Base-by-base conservation (phyloP, 2,113 vertebrate genomes). In the Colius striatus region DNA sequence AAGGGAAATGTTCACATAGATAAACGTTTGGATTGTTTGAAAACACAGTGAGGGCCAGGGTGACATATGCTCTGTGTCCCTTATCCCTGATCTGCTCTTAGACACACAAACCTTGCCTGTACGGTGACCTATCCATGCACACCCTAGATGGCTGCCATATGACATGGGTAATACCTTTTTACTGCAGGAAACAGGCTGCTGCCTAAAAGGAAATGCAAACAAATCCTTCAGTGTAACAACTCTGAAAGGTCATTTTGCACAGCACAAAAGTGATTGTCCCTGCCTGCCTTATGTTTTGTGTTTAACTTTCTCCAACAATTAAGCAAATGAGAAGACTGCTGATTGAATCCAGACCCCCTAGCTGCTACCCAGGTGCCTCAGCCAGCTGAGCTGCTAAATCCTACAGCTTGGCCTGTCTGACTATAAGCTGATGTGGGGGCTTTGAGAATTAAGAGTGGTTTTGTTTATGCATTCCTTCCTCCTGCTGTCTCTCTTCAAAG, bases 351-450 rank as follows among this genome's bases (percentile, higher is more conserved):
- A 96, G 92, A 79, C 88, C 84, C 87, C 80, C 14, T 34, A 93
- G 87, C 84, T 76, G 80, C 83, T 93, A 76, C 87, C 92, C 93
- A 97, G 95, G 96, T 97, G 95, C 90, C 88, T 94, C 58, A 93
- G 93, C 88, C 95, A 97, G 95, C 88, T 95, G 90, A 97, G 92
- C 93, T 93, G 96, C 94, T 97, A 96, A 95, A 96, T 95, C 94
- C 92, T 75, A 62, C 88, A 92, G 92, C 95, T 91, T 96, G 93
- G 90, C 80, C 88, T 93, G 94, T 84, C 93, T 94, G 91, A 84
- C 85, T 94, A 36, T 92, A 96, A 94, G 88, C 93, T 93, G 92
- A 90, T 94, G 89, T 94, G 89, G 83, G 81, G 57, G 82, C 94
- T 96, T 94, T 95, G 92, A 93, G 94, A 92, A 97, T 96, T 96